Percentiles rank a stretch among this genome's conserved stretches.
Evolutionary conservation across 2,113 vertebrate species (phyloP).

Genomic region (Phyllostomus hastatus): DNA sequence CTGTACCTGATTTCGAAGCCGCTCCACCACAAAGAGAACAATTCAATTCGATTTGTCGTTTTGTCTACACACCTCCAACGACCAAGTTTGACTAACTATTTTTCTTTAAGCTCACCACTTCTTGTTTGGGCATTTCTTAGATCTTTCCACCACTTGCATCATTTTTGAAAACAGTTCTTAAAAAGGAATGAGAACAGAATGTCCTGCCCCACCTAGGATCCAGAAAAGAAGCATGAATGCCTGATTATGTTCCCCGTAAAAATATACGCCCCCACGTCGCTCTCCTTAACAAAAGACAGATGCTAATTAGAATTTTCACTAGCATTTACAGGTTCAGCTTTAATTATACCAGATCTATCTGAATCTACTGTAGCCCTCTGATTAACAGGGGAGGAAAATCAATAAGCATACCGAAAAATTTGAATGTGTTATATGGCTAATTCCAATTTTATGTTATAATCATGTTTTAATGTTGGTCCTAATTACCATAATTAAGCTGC

Average conservation of each 20-base stretch:
- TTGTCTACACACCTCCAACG: not conserved
- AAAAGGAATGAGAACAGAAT: not conserved
- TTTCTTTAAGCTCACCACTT: not conserved
- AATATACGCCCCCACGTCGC: not conserved
- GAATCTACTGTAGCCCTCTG: conserved; percentile 75
- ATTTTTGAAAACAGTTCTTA: not conserved
- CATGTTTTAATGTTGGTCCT: conserved; percentile 81
- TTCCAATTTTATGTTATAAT: conserved; percentile 83
- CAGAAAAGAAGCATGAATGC: not conserved
- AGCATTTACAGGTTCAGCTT: conserved; percentile 58
- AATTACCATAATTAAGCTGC: conserved; percentile 83
- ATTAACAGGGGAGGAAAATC: conserved; percentile 79
- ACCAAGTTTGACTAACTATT: not conserved
- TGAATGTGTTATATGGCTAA: conserved; percentile 78
- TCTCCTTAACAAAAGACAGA: conserved; percentile 63
- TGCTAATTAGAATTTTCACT: conserved; percentile 32
- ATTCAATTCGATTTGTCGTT: rapidly evolving
- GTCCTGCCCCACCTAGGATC: not conserved
- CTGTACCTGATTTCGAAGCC: not conserved
- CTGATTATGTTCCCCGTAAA: not conserved
- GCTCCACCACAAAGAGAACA: not conserved
- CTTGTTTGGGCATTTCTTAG: not conserved
- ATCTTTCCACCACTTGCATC: not conserved
- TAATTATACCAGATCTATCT: conserved; percentile 70
- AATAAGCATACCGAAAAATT: conserved; percentile 77